phyloP scores from a whole-genome alignment of 1,140 invertebrate genomes.

The Caenorhabditis tropicalis region DNA sequence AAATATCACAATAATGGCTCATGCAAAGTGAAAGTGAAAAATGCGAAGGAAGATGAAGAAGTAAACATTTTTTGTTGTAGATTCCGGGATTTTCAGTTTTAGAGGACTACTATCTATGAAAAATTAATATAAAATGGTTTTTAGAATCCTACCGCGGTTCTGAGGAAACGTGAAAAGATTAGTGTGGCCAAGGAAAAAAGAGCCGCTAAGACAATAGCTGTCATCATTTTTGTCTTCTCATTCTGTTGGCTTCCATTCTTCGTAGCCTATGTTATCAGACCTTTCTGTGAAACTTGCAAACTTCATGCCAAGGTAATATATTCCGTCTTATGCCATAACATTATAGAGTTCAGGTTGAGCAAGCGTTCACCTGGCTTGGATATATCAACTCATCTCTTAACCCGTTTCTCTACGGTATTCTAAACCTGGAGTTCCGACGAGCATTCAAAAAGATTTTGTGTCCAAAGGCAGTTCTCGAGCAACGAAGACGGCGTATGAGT shows the following conservation, averaged over 20 bases:
- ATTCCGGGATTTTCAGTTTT: not conserved
- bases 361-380: conserved; percentile 71
- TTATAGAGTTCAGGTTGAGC: conserved; percentile 60
- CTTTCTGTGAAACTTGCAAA: conserved; percentile 75
- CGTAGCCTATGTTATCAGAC: conserved; percentile 77
- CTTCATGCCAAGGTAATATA: conserved; percentile 67
- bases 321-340: not conserved
- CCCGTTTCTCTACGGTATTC: conserved; percentile 67
- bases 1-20: conserved; percentile 30
- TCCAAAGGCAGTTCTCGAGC: conserved; percentile 59
- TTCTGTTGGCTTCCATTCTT: conserved; percentile 79
- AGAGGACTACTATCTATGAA: not conserved
- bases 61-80: conserved; percentile 1
- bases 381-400: conserved; percentile 70
- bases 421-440: conserved; percentile 70
- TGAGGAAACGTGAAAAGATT: conserved; percentile 69
- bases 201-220: conserved; percentile 78
- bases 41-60: conserved; percentile 40
- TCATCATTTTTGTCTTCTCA: conserved; percentile 78
- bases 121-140: not conserved
- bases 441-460: conserved; percentile 71
- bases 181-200: conserved; percentile 76
- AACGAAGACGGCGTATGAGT: conserved; percentile 45
- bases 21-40: conserved; percentile 42
- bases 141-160: conserved; percentile 62